Evolutionary conservation across 2,888 invertebrate genomes (phyloP).

Genomic region (Machimus rusticus): DNA sequence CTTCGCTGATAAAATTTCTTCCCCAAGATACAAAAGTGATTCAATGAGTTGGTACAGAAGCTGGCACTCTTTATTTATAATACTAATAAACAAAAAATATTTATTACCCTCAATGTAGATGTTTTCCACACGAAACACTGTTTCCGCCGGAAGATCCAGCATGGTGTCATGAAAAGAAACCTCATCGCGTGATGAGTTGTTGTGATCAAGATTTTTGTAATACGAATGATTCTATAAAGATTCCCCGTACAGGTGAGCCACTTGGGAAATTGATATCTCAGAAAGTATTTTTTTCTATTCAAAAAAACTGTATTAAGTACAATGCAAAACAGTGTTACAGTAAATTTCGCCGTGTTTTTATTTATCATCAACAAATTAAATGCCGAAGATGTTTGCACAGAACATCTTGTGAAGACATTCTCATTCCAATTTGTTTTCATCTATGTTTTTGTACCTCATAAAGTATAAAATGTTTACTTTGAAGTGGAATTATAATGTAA

Average conservation of each 20-base stretch:
- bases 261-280: not conserved
- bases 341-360: constrained; percentile 24
- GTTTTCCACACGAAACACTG: constrained; percentile 67
- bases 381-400: not conserved
- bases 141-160: constrained; percentile 70
- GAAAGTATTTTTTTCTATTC: not conserved
- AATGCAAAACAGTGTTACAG: constrained; percentile 18
- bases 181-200: constrained; percentile 65
- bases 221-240: constrained; percentile 63
- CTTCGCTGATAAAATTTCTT: not conserved
- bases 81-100: not conserved
- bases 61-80: not conserved
- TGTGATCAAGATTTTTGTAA: constrained; percentile 75
- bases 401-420: constrained; percentile 4
- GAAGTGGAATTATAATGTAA: not conserved
- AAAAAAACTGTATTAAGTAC: not conserved
- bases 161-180: constrained; percentile 66
- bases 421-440: constrained; percentile 18
- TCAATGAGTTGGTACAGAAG: not conserved
- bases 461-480: not conserved
- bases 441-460: constrained; percentile 1
- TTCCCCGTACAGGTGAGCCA: constrained; percentile 61
- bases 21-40: not conserved
- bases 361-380: not conserved
- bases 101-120: constrained; percentile 63